A percentile compares a stretch with the other conserved stretches of the same genome.
phyloP scores from a whole-genome alignment of 1,140 invertebrate genomes.

The Pollicipes pollicipes region DNA sequence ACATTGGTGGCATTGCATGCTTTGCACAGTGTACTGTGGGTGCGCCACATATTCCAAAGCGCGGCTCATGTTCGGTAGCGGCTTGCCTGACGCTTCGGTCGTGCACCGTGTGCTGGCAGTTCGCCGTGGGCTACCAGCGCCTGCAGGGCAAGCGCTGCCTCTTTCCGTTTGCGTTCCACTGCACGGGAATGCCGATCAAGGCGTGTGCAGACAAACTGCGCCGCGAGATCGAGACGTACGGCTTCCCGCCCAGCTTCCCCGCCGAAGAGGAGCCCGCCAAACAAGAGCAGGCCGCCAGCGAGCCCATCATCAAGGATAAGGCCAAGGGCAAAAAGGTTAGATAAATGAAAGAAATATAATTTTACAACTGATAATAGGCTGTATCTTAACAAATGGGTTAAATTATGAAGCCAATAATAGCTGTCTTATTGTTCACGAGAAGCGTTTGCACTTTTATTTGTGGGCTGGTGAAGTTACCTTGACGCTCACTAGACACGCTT shows the following conservation, averaged over 20 bases:
- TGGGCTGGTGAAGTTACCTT: too few species aligned
- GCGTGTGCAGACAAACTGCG: slow-evolving; percentile 96
- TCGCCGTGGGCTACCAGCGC: slow-evolving; percentile 75
- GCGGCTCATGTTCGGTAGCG: slow-evolving; percentile 10
- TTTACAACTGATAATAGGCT: too few species aligned
- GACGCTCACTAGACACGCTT: too few species aligned
- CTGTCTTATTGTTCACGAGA: too few species aligned
- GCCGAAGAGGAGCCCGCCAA: slow-evolving; percentile 31
- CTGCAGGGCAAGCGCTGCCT: slow-evolving; percentile 77
- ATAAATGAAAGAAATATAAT: too few species aligned
- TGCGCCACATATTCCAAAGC: neutral
- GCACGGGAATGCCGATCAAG: slow-evolving; percentile 49
- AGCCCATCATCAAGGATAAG: slow-evolving; percentile 65
- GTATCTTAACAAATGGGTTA: too few species aligned
- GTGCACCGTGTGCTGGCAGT: too few species aligned
- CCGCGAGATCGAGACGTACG: slow-evolving; percentile 78
- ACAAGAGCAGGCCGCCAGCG: slow-evolving; percentile 26
- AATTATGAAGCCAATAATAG: too few species aligned
- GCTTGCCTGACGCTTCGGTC: too few species aligned
- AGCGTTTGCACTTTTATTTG: too few species aligned
- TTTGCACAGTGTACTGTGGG: too few species aligned
- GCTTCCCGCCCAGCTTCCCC: slow-evolving; percentile 84
- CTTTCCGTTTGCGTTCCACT: slow-evolving; percentile 98
- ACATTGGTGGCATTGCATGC: too few species aligned
- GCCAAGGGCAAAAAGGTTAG: slow-evolving; percentile 90